phyloP scores from a whole-genome alignment of 2,113 vertebrate species.

The Pycnonotus jocosus region DNA sequence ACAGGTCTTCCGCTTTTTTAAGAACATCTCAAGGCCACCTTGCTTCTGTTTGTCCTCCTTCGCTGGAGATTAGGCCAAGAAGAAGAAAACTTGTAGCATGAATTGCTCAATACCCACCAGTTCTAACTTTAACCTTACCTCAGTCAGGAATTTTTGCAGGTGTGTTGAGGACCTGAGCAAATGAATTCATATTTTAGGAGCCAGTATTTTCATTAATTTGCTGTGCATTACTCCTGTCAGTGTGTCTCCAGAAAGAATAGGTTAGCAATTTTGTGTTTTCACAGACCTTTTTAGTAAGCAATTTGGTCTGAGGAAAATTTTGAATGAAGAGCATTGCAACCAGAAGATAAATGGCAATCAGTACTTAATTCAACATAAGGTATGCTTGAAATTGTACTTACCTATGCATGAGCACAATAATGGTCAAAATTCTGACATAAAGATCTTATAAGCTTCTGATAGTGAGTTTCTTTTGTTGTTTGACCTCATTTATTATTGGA shows the following conservation, averaged over 20 bases:
- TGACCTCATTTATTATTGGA: constrained; percentile 31
- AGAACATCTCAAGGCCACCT: not conserved
- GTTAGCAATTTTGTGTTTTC: not conserved
- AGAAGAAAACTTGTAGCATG: not conserved
- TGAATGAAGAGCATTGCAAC: not conserved
- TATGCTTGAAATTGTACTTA: not conserved
- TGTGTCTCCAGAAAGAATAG: not conserved
- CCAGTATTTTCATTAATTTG: not conserved
- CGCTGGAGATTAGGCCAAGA: not conserved
- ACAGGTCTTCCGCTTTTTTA: not conserved
- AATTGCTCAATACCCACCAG: not conserved
- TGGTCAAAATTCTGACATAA: not conserved
- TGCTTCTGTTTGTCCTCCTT: not conserved
- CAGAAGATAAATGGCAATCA: not conserved
- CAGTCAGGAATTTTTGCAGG: not conserved
- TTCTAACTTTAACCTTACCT: not conserved
- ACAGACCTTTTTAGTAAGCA: not conserved
- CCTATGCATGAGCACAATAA: not conserved
- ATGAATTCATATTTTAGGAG: not conserved
- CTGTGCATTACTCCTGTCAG: not conserved
- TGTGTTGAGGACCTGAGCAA: not conserved
- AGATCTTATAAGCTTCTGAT: not conserved
- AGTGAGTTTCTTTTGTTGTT: constrained; percentile 4
- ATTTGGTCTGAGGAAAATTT: not conserved
- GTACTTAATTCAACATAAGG: not conserved